These are phyloP conservation scores for Graptemys geographica DNA, from an alignment of 2,797 vertebrate genomes.

Conservation along the genomic window DNA sequence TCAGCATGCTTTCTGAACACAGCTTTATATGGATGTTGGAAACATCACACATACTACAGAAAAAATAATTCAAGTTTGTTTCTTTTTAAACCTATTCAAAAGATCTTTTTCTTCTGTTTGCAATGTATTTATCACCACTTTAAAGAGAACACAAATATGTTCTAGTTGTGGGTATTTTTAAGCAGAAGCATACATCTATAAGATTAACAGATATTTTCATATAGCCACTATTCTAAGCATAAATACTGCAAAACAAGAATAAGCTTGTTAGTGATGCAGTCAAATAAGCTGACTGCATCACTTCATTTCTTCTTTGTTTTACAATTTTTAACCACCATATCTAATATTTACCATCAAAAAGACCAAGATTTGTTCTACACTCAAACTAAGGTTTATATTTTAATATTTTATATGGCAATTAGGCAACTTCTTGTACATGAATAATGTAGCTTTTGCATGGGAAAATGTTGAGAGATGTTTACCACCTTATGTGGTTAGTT, in stretches of 20 bases:
- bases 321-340: background rate
- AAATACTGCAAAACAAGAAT: background rate
- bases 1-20: background rate
- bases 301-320: background rate
- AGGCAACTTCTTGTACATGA: background rate
- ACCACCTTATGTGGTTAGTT: accelerated
- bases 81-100: background rate
- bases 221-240: background rate
- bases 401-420: background rate
- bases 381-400: background rate
- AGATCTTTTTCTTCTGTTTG: background rate
- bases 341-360: background rate
- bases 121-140: background rate
- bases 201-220: background rate
- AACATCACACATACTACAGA: background rate
- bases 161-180: background rate
- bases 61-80: background rate
- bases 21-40: background rate
- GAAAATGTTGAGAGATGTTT: background rate
- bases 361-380: background rate
- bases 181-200: background rate
- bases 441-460: background rate
- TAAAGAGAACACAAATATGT: background rate
- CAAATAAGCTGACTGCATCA: background rate
- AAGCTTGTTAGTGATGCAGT: background rate